Percentiles rank a stretch among this genome's conserved stretches.
phyloP scores from a whole-genome alignment of 2,888 invertebrate species.

The Zelleria hepariella region DNA sequence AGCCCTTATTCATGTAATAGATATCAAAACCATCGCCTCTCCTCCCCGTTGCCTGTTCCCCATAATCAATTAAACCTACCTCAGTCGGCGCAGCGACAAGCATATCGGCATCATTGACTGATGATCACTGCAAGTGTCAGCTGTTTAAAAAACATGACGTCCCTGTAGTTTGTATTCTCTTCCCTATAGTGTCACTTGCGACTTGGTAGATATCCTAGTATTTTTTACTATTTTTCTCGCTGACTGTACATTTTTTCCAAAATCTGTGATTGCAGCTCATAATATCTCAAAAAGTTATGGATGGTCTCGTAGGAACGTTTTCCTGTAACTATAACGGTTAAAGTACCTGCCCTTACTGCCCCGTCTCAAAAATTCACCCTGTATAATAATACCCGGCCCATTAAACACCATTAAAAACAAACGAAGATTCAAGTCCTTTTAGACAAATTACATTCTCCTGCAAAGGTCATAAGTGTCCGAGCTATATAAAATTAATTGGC shows the following conservation, averaged over 20 bases:
- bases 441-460: neutral
- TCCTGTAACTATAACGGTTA: too few relatives aligned
- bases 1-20: too few relatives aligned
- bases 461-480: neutral
- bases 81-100: constrained; percentile 29
- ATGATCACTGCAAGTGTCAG: constrained; percentile 25
- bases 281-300: too few relatives aligned
- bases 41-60: constrained; percentile 14
- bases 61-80: constrained; percentile 36
- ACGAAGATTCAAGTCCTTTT: neutral
- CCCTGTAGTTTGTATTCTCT: neutral
- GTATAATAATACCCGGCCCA: neutral
- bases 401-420: constrained; percentile 9
- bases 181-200: too few relatives aligned
- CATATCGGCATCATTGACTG: constrained; percentile 39
- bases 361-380: too few relatives aligned
- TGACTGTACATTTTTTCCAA: too few relatives aligned
- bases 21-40: neutral
- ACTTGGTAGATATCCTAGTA: neutral
- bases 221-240: too few relatives aligned
- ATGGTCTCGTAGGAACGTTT: too few relatives aligned
- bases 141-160: constrained; percentile 4
- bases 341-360: too few relatives aligned
- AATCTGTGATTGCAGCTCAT: too few relatives aligned
- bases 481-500: neutral